phyloP scores from a whole-genome alignment of 2,113 vertebrate genomes.

The Rissa tridactyla region DNA sequence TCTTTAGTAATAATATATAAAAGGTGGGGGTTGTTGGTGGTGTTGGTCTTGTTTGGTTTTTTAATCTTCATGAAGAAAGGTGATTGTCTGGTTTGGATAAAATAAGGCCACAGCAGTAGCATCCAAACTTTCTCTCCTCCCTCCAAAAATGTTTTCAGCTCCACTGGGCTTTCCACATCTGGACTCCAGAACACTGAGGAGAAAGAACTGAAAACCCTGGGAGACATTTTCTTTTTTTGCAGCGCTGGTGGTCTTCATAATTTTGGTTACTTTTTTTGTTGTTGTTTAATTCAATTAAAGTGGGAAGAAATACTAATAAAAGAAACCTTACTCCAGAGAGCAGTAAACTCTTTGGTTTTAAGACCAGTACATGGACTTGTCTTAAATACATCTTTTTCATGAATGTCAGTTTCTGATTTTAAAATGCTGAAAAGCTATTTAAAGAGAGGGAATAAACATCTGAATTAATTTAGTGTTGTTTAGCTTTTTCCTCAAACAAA shows the following conservation, averaged over 20 bases:
- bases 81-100: conserved; percentile 12
- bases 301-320: conserved; percentile 49
- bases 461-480: conserved; percentile 6
- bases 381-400: conserved; percentile 7
- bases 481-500: not conserved
- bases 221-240: not conserved
- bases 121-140: conserved; percentile 32
- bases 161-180: conserved; percentile 52
- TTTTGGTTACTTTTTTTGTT: conserved; percentile 33
- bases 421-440: not conserved
- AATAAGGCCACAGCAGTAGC: conserved; percentile 9
- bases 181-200: conserved; percentile 58
- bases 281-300: conserved; percentile 54
- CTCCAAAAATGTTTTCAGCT: conserved; percentile 16
- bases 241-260: conserved; percentile 49
- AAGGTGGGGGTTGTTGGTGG: not conserved
- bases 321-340: conserved; percentile 40
- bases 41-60: not conserved
- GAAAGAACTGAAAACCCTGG: conserved; percentile 44
- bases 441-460: not conserved
- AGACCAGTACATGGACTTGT: not conserved
- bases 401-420: not conserved
- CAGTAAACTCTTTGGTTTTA: conserved; percentile 8
- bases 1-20: not conserved
- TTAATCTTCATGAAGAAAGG: not conserved